These are phyloP conservation scores for Andricus curvator DNA, from an alignment of 2,888 invertebrate genomes.

Conservation along the genomic window DNA sequence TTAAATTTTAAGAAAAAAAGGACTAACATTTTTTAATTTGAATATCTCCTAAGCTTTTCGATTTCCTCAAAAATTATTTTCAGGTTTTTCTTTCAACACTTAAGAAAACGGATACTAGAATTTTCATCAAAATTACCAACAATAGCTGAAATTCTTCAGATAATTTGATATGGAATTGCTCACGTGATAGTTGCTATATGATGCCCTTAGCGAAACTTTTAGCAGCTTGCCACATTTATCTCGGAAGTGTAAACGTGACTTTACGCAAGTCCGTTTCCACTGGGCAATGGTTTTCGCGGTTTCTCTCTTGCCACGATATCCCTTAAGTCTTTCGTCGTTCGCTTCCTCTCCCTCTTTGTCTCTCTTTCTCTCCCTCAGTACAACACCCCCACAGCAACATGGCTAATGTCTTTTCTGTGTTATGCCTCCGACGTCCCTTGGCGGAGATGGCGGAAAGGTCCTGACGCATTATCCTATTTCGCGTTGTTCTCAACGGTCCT, in stretches of 20 bases:
- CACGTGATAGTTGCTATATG: slow-evolving; percentile 15
- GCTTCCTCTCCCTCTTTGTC: slow-evolving; percentile 58
- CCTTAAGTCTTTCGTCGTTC: slow-evolving; percentile 56
- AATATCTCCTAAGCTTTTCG: no score
- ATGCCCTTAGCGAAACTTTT: neutral
- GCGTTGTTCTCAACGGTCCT: slow-evolving; percentile 60
- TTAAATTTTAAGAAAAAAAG: no score
- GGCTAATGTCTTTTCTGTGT: slow-evolving; percentile 78
- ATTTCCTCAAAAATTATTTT: no score
- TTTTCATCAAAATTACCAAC: no score
- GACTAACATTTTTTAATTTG: no score
- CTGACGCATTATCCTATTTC: slow-evolving; percentile 73
- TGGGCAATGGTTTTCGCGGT: slow-evolving; percentile 66
- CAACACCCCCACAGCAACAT: slow-evolving; percentile 63
- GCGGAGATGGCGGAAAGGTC: slow-evolving; percentile 62
- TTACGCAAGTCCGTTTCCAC: slow-evolving; percentile 55
- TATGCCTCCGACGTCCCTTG: slow-evolving; percentile 71
- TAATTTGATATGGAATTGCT: no score
- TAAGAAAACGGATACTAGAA: no score
- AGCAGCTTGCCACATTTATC: slow-evolving; percentile 22
- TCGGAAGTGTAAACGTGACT: slow-evolving; percentile 39
- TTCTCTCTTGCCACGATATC: slow-evolving; percentile 62
- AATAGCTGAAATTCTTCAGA: no score
- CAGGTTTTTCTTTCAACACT: no score
- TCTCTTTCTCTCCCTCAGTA: slow-evolving; percentile 52